Conservation (phyloP, 2,797 vertebrate genomes). For the Sebastolobus altivelis region DNA sequence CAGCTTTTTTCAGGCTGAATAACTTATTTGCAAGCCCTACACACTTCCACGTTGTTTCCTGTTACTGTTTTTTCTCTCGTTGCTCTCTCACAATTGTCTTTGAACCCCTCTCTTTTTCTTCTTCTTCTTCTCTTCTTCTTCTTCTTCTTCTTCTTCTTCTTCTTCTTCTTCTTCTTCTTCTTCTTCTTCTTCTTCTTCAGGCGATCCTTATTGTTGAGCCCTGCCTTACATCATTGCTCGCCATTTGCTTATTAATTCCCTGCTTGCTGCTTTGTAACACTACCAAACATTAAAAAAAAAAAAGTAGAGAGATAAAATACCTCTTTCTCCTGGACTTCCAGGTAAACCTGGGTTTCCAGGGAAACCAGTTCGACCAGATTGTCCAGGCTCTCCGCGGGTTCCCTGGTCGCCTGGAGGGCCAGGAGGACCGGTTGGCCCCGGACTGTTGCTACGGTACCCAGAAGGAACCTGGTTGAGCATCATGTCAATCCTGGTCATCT, state of each 20-base stretch:
- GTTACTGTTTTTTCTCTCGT: no score
- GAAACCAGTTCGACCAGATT: constrained; percentile 92
- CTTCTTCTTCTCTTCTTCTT: no score
- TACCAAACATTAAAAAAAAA: neutral
- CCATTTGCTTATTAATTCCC: neutral
- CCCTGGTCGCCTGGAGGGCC: constrained; percentile 91
- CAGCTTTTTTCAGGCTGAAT: no score
- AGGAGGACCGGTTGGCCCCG: constrained; percentile 93
- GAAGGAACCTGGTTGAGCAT: constrained; percentile 99
- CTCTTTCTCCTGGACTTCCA: constrained; percentile 94
- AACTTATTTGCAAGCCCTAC: no score
- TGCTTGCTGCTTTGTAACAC: neutral
- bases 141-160: no score
- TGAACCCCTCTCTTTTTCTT: no score
- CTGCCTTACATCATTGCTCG: neutral
- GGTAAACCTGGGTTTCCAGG: constrained; percentile 93
- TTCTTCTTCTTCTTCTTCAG: no score
- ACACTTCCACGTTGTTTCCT: no score
- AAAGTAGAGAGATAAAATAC: constrained; percentile 68
- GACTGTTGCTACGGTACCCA: constrained; percentile 92
- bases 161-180: no score
- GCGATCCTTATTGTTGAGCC: no score
- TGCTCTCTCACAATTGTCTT: no score
- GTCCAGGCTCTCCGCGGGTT: constrained; percentile 91
- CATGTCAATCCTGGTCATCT: constrained; percentile 96